Percentiles rank a stretch among this genome's conserved stretches.
These are phyloP conservation scores for Calosoma granatense DNA, from an alignment of 1,140 invertebrate species.

Conservation along the genomic window DNA sequence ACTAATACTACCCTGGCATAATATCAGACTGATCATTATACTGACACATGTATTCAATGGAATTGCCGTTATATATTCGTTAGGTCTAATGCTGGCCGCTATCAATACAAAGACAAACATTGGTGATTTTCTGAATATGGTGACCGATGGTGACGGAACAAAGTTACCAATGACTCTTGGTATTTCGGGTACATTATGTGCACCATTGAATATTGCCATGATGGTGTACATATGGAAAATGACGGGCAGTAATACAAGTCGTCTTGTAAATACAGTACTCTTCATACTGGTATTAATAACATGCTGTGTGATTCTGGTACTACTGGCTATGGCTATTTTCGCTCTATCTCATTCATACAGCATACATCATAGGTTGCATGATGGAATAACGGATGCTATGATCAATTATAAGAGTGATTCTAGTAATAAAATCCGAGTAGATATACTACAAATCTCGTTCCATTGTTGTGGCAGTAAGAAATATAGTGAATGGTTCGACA, in stretches of 20 bases:
- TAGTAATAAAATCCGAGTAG: conserved; percentile 25
- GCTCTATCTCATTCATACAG: not conserved
- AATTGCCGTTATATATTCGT: not conserved
- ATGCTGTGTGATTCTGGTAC: not conserved
- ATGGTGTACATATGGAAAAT: not conserved
- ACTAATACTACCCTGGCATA: not conserved
- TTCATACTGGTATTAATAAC: not conserved
- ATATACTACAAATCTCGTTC: conserved; percentile 30
- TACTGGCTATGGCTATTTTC: not conserved
- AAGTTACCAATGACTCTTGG: not conserved
- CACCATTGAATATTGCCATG: not conserved
- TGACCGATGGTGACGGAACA: not conserved
- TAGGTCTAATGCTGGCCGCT: not conserved
- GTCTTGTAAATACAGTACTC: not conserved
- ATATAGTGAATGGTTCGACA: conserved; percentile 32
- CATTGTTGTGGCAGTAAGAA: conserved; percentile 32
- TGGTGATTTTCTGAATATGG: conserved; percentile 2
- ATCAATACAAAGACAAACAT: not conserved
- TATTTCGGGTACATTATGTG: not conserved
- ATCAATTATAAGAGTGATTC: conserved; percentile 26
- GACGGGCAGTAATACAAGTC: not conserved
- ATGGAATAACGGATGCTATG: conserved; percentile 29
- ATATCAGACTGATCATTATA: not conserved
- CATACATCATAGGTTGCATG: conserved; percentile 14
- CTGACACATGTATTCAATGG: not conserved